phyloP scores from a whole-genome alignment of 2,113 vertebrate genomes.

The Atractosteus spatula region DNA sequence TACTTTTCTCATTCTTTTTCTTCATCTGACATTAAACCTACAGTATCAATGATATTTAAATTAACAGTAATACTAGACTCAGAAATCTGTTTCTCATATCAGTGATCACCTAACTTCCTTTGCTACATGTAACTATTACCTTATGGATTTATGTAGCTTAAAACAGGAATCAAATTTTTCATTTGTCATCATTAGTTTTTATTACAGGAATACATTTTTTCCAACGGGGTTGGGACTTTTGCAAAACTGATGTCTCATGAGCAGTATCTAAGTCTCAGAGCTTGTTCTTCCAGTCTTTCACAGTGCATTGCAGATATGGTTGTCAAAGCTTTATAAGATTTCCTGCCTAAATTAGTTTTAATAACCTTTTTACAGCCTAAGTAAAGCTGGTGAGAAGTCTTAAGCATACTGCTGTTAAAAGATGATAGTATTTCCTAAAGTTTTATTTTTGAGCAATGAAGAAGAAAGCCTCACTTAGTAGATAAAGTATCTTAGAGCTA shows the following conservation, averaged over 20 bases:
- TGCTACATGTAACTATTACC: constrained; percentile 37
- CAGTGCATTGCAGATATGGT: constrained; percentile 19
- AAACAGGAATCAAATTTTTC: constrained; percentile 32
- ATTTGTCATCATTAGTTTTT: constrained; percentile 35
- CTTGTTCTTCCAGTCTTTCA: constrained; percentile 36
- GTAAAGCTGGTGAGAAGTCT: constrained; percentile 28
- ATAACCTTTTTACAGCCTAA: constrained; percentile 20
- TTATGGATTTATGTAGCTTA: constrained; percentile 30
- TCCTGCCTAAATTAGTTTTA: constrained; percentile 45
- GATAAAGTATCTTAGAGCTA: too few species aligned
- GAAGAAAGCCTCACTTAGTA: too few species aligned
- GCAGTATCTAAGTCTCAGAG: constrained; percentile 29
- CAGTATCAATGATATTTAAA: constrained; percentile 3
- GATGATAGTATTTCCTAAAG: too few species aligned
- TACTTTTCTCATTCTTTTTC: constrained; percentile 21
- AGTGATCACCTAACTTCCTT: constrained; percentile 39
- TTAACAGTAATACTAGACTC: constrained; percentile 21
- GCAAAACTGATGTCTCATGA: constrained; percentile 21
- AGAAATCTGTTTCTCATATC: constrained; percentile 21
- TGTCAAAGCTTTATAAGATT: constrained; percentile 33
- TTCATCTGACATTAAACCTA: constrained; percentile 28
- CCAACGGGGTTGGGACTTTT: constrained; percentile 13
- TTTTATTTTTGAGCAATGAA: too few species aligned
- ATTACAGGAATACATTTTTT: constrained; percentile 41
- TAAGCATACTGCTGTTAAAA: too few species aligned